Evolutionary conservation across 2,113 vertebrate genomes (phyloP), one percentile per base, ranked within the genome.

Genomic region (Cettia cetti): DNA sequence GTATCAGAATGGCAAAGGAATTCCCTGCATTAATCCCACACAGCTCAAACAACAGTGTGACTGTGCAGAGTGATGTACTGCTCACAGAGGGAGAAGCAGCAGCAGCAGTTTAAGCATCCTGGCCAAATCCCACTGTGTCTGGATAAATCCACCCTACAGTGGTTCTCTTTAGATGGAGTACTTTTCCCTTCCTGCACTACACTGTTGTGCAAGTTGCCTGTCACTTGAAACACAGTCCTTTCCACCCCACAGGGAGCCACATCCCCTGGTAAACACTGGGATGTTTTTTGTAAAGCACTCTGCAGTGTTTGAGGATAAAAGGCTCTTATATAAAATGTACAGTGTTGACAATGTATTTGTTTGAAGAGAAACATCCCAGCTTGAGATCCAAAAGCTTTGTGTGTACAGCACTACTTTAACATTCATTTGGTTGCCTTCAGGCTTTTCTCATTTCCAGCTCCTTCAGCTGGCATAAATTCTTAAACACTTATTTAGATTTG

Each of bases 371-470:
- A 95, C 82, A 96, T 89, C 90, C 39, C 92, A 95, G 85, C 91
- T 56, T 91, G 84, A 96, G 49, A 95, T 44, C 49, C 69, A 83
- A 74, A 90, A 91, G 85, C 86, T 70, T 79, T 92, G 83, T 86
- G 78, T 85, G 83, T 77, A 91, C 83, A 92, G 66, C 79, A 78
- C 74, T 68, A 50, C 65, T 94, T 94, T 82, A 84, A 81, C 89
- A 93, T 70, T 94, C 69, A 89, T 83, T 72, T 94, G 45, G 49
- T 76, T 93, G 82, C 85, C 95, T 96, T 97, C 87, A 97, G 61
- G 39, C 92, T 82, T 94, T 87, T 90, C 92, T 94, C 64, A 90
- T 81, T 94, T 92, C 86, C 54, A 95, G 89, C 37, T 94, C 81
- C 47, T 52, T 89, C 76, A 94, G 75, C 65, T 91, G 85, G 79